Evolutionary conservation across 1,140 invertebrate species (phyloP), one percentile per base, ranked within the genome.

Genomic region (Orius laevigatus): DNA sequence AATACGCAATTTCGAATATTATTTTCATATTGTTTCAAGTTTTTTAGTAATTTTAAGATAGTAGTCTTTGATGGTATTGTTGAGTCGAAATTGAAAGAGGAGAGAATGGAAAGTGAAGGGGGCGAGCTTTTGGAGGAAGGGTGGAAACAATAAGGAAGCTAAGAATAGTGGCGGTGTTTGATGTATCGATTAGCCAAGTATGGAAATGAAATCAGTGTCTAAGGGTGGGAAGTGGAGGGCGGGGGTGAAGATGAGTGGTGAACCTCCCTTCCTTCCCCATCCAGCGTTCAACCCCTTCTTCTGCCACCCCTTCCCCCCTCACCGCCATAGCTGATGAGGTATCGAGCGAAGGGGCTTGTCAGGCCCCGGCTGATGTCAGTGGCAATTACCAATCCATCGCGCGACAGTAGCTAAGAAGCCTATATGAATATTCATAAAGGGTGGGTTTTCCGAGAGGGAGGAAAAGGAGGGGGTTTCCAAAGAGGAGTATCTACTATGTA

Each of bases 381-480:
- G 19, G 50, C 50, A 51, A 51, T 51, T 51, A 51, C 50, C 50
- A 51, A 51, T 51, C 50, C 50, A 51, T 51, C 50, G 44, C 25
- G 50, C 50, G 44, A 46, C 44, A 45, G 36, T 46, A 46, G 50
- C 44, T 51, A 51, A 51, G 50, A 51, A 51, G 50, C 50, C 50
- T 45, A 46, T 45, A 51, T 51, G 50, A 51, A 51, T 51, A 51
- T 51, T 51, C 50, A 51, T 51, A 41, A 16, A 16, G 44, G 42
- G 36, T 38, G 36, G 11, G 43, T 19, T 45, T 32, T 25, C n/a
- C 19, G 18, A 11, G 43, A 31, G 9, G 43, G 25, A 8, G 32
- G 43, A 45, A 45, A 45, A 31, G 32, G 43, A 45, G 43, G 43
- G n/a, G 43, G 43, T 25, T 25, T 25, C 25, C 25, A 25, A 25